A percentile compares a stretch with the other conserved stretches of the same genome.
These are phyloP conservation scores for Parotia lawesii DNA, from an alignment of 2,113 vertebrate species.

Conservation along the genomic window DNA sequence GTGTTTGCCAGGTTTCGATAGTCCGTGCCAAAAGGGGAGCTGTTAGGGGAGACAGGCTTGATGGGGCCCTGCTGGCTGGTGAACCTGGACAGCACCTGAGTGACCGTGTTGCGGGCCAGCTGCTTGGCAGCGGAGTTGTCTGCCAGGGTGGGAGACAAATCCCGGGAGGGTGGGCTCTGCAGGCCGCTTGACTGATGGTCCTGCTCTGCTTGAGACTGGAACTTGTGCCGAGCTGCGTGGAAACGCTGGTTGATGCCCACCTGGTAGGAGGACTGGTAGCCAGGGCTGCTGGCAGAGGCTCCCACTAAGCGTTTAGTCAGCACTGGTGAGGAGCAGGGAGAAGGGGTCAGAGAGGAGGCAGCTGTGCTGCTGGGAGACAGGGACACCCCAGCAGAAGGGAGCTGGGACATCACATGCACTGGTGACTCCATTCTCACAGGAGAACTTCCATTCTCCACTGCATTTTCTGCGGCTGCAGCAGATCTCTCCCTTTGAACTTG, in stretches of 20 bases:
- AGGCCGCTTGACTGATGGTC: constrained; percentile 74
- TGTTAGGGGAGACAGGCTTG: constrained; percentile 78
- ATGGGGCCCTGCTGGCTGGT: constrained; percentile 84
- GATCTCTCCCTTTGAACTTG: constrained; percentile 56
- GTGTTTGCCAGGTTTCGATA: constrained; percentile 81
- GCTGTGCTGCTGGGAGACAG: constrained; percentile 87
- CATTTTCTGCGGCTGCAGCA: constrained; percentile 63
- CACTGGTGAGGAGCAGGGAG: constrained; percentile 91
- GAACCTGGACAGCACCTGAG: constrained; percentile 90
- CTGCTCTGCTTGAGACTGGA: constrained; percentile 90
- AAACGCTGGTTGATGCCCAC: constrained; percentile 94
- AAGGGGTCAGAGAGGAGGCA: constrained; percentile 90
- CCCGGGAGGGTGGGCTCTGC: constrained; percentile 73
- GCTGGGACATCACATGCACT: constrained; percentile 59
- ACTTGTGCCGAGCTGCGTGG: constrained; percentile 93
- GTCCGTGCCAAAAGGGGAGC: constrained; percentile 94
- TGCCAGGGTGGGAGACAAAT: constrained; percentile 77
- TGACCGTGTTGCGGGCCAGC: constrained; percentile 89
- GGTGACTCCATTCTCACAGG: constrained; percentile 54
- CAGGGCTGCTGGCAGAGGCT: constrained; percentile 75
- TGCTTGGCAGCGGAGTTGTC: constrained; percentile 87
- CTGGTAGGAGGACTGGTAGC: constrained; percentile 91
- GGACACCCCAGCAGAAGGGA: constrained; percentile 65
- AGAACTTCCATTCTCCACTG: constrained; percentile 76
- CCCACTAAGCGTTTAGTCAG: constrained; percentile 83